Evolutionary conservation across 2,797 vertebrate species (phyloP).

Genomic region (Paratrypauchen microcephalus): DNA sequence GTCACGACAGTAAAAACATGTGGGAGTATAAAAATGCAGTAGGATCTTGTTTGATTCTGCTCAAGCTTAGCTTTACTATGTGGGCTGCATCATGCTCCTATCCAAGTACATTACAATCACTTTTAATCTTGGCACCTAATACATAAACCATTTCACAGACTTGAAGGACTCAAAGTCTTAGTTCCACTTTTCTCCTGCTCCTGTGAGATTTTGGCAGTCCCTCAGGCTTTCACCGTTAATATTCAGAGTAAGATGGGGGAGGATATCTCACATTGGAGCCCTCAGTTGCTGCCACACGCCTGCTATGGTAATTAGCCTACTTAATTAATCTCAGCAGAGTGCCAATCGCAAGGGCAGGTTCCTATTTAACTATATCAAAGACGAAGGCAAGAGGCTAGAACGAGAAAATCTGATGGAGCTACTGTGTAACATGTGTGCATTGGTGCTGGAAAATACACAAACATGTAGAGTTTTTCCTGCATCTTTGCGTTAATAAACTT

Average conservation of each 20-base stretch:
- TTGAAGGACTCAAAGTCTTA: constrained; percentile 50
- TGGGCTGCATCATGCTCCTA: constrained; percentile 21
- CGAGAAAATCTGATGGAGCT: constrained; percentile 39
- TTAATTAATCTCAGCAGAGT: constrained; percentile 77
- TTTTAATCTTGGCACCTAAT: constrained; percentile 18
- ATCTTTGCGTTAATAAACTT: constrained; percentile 40
- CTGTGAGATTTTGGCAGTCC: constrained; percentile 69
- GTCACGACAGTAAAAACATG: constrained; percentile 27
- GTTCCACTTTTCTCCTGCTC: constrained; percentile 60
- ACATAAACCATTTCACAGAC: constrained; percentile 40
- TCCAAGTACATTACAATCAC: constrained; percentile 30
- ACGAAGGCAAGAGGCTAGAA: constrained; percentile 48
- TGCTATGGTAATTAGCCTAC: constrained; percentile 76
- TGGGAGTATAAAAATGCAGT: constrained; percentile 11
- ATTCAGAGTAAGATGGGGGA: constrained; percentile 75
- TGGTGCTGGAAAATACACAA: constrained; percentile 23
- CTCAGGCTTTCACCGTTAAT: constrained; percentile 70
- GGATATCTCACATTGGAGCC: constrained; percentile 73
- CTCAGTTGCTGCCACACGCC: constrained; percentile 70
- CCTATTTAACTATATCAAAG: constrained; percentile 66
- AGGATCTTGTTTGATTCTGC: constrained; percentile 36
- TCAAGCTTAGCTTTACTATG: constrained; percentile 48
- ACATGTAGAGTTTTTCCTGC: constrained; percentile 27
- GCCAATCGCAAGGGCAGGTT: constrained; percentile 69
- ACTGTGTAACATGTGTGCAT: constrained; percentile 20